Conservation (phyloP, 2,113 vertebrate species). For the Sapajus apella region DNA sequence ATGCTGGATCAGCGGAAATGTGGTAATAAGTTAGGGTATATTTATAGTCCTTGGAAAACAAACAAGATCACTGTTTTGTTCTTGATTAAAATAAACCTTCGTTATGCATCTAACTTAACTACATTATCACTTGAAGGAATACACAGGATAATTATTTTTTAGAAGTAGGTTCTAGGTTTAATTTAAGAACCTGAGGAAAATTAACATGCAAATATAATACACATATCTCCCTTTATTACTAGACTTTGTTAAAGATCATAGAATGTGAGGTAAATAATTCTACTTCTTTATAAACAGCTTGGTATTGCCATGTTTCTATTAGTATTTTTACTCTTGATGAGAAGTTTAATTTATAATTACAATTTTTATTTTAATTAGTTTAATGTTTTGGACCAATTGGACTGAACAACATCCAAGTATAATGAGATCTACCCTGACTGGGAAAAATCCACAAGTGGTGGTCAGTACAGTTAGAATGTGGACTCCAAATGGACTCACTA, state of each 20-base stretch:
- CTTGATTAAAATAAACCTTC: neutral
- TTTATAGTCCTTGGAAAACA: neutral
- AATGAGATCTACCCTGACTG: slow-evolving; percentile 94
- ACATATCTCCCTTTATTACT: neutral
- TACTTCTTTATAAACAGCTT: slow-evolving; percentile 49
- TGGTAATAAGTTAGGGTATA: neutral
- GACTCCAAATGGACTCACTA: slow-evolving; percentile 95
- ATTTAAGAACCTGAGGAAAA: neutral
- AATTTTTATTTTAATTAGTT: slow-evolving; percentile 84
- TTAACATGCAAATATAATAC: neutral
- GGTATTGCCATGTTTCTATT: slow-evolving; percentile 34
- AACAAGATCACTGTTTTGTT: neutral
- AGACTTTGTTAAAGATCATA: neutral
- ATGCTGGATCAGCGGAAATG: neutral
- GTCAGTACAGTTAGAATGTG: slow-evolving; percentile 82
- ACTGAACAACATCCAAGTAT: slow-evolving; percentile 98
- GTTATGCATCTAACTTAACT: neutral
- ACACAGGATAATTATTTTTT: neutral
- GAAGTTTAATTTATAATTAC: neutral
- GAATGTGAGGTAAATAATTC: neutral
- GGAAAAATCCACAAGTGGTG: slow-evolving; percentile 94
- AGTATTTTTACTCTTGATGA: slow-evolving; percentile 50
- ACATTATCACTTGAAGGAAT: neutral
- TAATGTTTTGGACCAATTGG: slow-evolving; percentile 99
- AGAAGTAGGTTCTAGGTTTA: neutral